phyloP scores from a whole-genome alignment of 2,888 invertebrate genomes.

The Ephialtes manifestator region DNA sequence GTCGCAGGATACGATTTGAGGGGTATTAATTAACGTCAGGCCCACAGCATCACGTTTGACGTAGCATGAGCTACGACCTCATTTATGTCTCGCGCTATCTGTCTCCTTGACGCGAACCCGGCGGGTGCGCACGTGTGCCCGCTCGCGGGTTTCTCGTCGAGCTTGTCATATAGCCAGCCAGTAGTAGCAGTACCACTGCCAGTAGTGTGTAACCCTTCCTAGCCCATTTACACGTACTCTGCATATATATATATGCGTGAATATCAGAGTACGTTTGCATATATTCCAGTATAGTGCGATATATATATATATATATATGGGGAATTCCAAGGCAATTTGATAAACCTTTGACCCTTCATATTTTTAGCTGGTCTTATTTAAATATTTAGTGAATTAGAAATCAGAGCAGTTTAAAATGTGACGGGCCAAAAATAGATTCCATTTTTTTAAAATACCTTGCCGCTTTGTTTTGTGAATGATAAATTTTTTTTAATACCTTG shows the following conservation, averaged over 20 bases:
- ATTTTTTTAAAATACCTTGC: no score
- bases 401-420: no score
- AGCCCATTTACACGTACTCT: conserved; percentile 24
- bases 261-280: not conserved
- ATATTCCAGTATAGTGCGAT: not conserved
- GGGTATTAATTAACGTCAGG: conserved; percentile 82
- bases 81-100: conserved; percentile 78
- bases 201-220: not conserved
- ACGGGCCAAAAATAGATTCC: no score
- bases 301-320: not conserved
- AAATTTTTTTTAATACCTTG: no score
- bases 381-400: no score
- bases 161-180: conserved; percentile 11
- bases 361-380: no score
- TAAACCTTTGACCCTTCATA: no score
- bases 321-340: no score
- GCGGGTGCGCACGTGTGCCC: conserved; percentile 18
- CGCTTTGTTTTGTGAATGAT: no score
- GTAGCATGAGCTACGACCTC: conserved; percentile 76
- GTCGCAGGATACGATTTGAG: conserved; percentile 70
- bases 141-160: conserved; percentile 28
- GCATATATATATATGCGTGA: conserved; percentile 2
- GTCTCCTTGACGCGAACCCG: conserved; percentile 74
- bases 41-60: conserved; percentile 80
- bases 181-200: not conserved